phyloP scores from a whole-genome alignment of 2,113 vertebrate species.

The Tricholaema leucomelas region DNA sequence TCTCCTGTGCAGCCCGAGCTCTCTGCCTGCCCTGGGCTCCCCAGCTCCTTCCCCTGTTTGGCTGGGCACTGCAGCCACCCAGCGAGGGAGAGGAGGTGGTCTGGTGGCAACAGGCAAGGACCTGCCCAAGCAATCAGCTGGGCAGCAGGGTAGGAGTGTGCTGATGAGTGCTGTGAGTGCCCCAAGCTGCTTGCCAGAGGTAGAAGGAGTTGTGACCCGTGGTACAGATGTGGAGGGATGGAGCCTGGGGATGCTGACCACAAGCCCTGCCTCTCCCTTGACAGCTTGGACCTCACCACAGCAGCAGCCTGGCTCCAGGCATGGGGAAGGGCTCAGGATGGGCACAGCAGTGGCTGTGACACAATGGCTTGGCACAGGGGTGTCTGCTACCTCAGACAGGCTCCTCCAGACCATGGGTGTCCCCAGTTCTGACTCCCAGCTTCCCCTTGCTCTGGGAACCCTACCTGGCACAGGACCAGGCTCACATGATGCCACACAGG shows the following conservation, averaged over 20 bases:
- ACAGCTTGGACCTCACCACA: fast-evolving
- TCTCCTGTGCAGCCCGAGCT: fast-evolving
- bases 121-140: fast-evolving
- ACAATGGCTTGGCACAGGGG: too few species aligned
- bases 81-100: fast-evolving
- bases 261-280: fast-evolving
- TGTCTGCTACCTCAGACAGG: fast-evolving
- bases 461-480: fast-evolving
- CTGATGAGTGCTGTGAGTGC: not conserved
- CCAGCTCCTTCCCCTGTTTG: not conserved
- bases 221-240: not conserved
- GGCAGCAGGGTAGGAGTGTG: not conserved
- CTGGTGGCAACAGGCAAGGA: fast-evolving
- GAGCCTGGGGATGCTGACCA: fast-evolving
- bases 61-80: fast-evolving
- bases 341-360: too few species aligned
- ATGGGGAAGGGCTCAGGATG: fast-evolving
- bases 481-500: fast-evolving
- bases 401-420: fast-evolving
- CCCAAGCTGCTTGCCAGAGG: fast-evolving
- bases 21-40: not conserved
- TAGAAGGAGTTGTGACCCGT: fast-evolving
- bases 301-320: fast-evolving
- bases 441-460: not conserved
- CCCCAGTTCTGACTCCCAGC: not conserved